Evolutionary conservation across 2,888 invertebrate genomes (phyloP), one percentile per base, ranked within the genome.

Genomic region (Idaea biselata): DNA sequence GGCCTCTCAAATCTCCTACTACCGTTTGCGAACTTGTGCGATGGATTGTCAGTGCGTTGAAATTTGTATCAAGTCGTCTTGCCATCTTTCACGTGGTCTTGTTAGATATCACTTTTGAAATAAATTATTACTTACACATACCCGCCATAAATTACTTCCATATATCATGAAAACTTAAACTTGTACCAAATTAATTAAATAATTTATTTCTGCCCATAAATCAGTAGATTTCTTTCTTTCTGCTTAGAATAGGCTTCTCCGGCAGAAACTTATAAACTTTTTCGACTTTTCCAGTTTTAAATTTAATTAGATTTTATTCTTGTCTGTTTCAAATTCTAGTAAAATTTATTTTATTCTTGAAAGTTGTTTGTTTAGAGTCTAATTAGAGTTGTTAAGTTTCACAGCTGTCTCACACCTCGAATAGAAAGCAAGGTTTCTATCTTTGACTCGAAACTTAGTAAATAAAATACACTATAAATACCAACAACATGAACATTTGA

Each of bases 351-450:
- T 44, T 44, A 44, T 44, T 72, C 73, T 63, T 63, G 63, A 73
- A 75, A 67, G 66, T 73, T 81, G 81, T 84, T 84, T 84, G 82
- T 82, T 84, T 81, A 77, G n/a, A n/a, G 77, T 83, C 83, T 86
- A 86, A 86, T 86, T 86, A 86, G 82, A 84, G 79, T 86, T 84
- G 67, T 73, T 66, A 63, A 83, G 75, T 81, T 79, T 66, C 75
- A 72, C 72, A 78, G 72, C 76, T 74, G 75, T 72, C 74, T 70
- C 75, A 68, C 55, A 17, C 55, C 18, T 69, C 73, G 75, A 70
- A 63, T 65, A 67, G 67, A 67, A 75, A 75, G 74, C 76, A 75
- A 77, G 78, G 78, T 71, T 79, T 69, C 75, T 70, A 74, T 79
- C 77, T 76, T 77, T 75, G 78, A 69, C 76, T 61, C 58, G 73